Evolutionary conservation across 2,888 invertebrate genomes (phyloP), one percentile per base, ranked within the genome.

Genomic region (Microctonus aethiopoides): DNA sequence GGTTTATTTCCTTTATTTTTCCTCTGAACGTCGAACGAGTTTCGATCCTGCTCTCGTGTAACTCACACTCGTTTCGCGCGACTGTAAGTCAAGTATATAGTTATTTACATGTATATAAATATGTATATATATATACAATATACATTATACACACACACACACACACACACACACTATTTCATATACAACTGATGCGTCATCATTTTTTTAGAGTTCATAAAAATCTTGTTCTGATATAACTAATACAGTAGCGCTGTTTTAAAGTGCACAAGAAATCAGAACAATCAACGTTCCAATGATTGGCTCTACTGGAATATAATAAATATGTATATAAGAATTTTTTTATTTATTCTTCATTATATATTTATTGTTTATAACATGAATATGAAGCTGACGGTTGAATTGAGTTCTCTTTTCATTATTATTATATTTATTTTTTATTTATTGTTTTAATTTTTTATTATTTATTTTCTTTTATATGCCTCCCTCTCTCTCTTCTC

Each of bases 21-120:
- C 52, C 64, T 41, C 67, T 52, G 67, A 71, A 51, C 51, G 71
- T 72, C 74, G 75, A 73, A 74, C 76, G 73, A 74, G 72, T 73
- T 76, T 76, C 76, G 71, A 64, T 64, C 16, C 59, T 57, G 24
- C 26, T 56, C n/a, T n/a, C 56, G 57, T 57, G 59, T 57, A 63
- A 63, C 68, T 64, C 68, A 68, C 68, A 68, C 68, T 68, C 62
- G 56, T 68, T 68, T 41, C 61, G 26, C 24, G 59, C 34, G 34
- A 36, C 34, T 20, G 20, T 34, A 46, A 16, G 52, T 60, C 32
- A 60, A 52, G 57, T 57, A 46, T 46, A 16, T 16, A n/a, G 16
- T 46, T 46, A 46, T 46, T 9, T 46, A 46, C 7, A 6, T n/a
- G 16, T 46, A 36, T 10, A 10, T 36, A 36, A 9, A 36, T 36